Conservation (phyloP, 92 coral and sea anemone species). For the Hydrozoanthus gracilis region DNA sequence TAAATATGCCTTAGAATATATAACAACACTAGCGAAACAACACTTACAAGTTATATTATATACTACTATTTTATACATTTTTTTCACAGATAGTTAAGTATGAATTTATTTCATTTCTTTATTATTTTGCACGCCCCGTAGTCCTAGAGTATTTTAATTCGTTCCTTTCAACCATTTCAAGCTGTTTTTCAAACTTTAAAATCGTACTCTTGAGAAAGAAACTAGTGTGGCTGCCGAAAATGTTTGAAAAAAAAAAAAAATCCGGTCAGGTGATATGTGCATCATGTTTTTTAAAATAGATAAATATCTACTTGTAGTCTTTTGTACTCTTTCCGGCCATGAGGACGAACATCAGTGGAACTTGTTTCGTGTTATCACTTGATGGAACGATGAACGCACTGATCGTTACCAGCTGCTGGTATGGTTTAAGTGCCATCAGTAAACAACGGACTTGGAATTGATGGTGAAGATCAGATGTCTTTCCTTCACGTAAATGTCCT, state of each 20-base stretch:
- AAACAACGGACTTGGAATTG: constrained; percentile 9
- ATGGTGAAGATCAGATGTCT: constrained; percentile 1
- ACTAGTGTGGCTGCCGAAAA: too few relatives aligned
- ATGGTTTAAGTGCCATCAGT: not conserved
- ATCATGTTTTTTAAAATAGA: not conserved
- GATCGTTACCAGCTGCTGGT: constrained; percentile 1
- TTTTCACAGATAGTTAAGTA: too few relatives aligned
- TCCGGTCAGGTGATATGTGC: too few relatives aligned
- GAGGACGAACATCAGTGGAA: not conserved
- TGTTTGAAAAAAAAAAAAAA: too few relatives aligned
- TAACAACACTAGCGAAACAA: not conserved
- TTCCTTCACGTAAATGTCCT: not conserved
- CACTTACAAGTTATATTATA: too few relatives aligned
- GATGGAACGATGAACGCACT: constrained; percentile 13
- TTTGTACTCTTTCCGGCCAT: not conserved
- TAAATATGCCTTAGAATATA: not conserved
- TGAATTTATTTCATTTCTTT: too few relatives aligned
- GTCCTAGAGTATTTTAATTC: too few relatives aligned
- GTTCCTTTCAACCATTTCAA: too few relatives aligned
- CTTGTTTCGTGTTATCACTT: not conserved
- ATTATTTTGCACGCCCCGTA: too few relatives aligned
- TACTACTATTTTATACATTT: too few relatives aligned
- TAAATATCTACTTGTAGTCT: constrained; percentile 3
- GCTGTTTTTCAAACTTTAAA: too few relatives aligned
- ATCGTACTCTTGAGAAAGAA: too few relatives aligned